phyloP scores from a whole-genome alignment of 2,797 vertebrate species.

The Gymnocypris eckloni region DNA sequence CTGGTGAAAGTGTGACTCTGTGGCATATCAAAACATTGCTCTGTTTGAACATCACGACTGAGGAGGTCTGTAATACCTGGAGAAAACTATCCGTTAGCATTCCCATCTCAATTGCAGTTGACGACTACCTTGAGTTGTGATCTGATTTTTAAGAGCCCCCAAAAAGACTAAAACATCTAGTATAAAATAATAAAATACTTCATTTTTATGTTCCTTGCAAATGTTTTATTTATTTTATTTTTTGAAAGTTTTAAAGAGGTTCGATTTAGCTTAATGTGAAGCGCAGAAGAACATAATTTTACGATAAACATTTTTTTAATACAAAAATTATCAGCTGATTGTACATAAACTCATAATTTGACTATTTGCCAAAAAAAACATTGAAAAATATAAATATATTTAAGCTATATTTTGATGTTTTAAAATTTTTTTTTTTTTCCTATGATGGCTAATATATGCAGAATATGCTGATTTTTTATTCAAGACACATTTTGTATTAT shows the following conservation, averaged over 20 bases:
- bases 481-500: no score
- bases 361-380: no score
- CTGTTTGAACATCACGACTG: not conserved
- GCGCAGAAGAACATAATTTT: no score
- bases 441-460: no score
- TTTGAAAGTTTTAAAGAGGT: not conserved
- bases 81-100: not conserved
- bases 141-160: not conserved
- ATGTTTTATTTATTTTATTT: not conserved
- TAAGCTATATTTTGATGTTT: no score
- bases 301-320: no score
- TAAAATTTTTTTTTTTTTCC: no score
- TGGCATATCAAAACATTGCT: not conserved
- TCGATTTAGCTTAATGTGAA: not conserved
- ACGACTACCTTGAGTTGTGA: not conserved
- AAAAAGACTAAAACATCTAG: not conserved
- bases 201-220: not conserved
- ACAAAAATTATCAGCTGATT: no score
- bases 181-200: not conserved
- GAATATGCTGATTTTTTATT: no score
- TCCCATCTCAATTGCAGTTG: not conserved
- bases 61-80: not conserved
- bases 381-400: no score
- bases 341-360: not conserved
- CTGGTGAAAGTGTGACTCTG: no score